These are phyloP conservation scores for Cremastinae sp. DNA, from an alignment of 2,888 invertebrate genomes.

Conservation along the genomic window DNA sequence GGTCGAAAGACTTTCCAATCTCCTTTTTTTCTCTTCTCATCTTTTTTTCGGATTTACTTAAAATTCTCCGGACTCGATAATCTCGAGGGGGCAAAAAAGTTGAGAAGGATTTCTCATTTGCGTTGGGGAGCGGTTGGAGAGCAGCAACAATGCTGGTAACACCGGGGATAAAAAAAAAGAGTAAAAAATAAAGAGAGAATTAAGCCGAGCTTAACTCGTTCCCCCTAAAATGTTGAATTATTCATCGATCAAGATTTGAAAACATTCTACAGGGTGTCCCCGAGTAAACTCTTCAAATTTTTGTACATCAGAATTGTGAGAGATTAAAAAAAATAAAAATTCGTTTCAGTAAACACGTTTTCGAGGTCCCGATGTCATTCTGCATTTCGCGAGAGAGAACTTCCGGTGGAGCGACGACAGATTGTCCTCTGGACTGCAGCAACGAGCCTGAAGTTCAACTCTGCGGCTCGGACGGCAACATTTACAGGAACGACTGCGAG, in stretches of 20 bases:
- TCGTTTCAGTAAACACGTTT: constrained; percentile 90
- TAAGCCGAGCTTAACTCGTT: constrained; percentile 34
- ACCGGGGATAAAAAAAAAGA: background rate
- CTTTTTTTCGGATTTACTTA: constrained; percentile 25
- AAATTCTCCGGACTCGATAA: constrained; percentile 32
- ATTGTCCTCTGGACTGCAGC: constrained; percentile 88
- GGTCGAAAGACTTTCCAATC: background rate
- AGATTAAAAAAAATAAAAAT: background rate
- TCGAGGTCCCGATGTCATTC: constrained; percentile 94
- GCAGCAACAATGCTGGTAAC: constrained; percentile 29
- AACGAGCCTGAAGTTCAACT: constrained; percentile 87
- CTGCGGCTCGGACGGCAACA: constrained; percentile 94
- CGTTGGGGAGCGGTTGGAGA: constrained; percentile 24
- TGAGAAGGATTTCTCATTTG: constrained; percentile 45
- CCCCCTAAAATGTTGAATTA: constrained; percentile 60
- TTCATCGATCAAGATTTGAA: constrained; percentile 49
- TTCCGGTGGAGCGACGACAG: constrained; percentile 83
- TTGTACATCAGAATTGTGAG: too few relatives aligned
- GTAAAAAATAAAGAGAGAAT: background rate
- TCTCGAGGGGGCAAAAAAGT: constrained; percentile 25
- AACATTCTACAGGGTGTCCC: background rate
- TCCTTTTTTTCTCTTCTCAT: background rate
- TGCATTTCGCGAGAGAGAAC: constrained; percentile 91
- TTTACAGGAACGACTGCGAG: constrained; percentile 94
- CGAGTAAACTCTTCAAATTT: background rate